A percentile compares a stretch with the other conserved stretches of the same genome.
Conservation (phyloP, 2,888 invertebrate genomes). For the Macropis europaea region DNA sequence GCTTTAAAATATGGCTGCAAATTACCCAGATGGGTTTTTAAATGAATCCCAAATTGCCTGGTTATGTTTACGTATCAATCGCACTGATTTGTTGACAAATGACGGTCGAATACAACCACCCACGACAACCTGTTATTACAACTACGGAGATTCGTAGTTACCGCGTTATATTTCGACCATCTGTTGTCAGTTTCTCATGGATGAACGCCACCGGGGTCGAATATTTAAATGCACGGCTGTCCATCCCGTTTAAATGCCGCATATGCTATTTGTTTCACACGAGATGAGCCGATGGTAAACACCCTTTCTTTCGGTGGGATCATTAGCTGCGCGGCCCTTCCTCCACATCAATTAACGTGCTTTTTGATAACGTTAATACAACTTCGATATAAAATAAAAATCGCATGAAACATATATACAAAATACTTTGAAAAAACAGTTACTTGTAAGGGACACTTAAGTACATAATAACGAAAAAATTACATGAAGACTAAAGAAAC, state of each 20-base stretch:
- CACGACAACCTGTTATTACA: conserved; percentile 71
- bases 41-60: conserved; percentile 1
- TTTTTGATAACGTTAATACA: conserved; percentile 9
- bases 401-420: no score
- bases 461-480: no score
- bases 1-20: accelerated
- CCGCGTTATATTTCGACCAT: conserved; percentile 68
- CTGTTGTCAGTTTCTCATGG: conserved; percentile 77
- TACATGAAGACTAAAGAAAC: no score
- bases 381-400: no score
- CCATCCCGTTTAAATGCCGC: conserved; percentile 71
- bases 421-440: no score
- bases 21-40: neutral
- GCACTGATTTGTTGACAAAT: conserved; percentile 66
- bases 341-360: no score
- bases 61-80: neutral
- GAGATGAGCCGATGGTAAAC: conserved; percentile 57
- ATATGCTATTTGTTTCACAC: conserved; percentile 78
- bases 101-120: conserved; percentile 56
- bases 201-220: conserved; percentile 59
- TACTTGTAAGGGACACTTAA: no score
- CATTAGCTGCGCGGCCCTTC: conserved; percentile 6
- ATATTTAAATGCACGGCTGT: conserved; percentile 64
- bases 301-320: conserved; percentile 1
- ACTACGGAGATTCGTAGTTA: conserved; percentile 68